A percentile compares a stretch with the other conserved stretches of the same genome.
These are phyloP conservation scores for Otocyon megalotis DNA, from an alignment of 2,113 vertebrate species.

Conservation along the genomic window DNA sequence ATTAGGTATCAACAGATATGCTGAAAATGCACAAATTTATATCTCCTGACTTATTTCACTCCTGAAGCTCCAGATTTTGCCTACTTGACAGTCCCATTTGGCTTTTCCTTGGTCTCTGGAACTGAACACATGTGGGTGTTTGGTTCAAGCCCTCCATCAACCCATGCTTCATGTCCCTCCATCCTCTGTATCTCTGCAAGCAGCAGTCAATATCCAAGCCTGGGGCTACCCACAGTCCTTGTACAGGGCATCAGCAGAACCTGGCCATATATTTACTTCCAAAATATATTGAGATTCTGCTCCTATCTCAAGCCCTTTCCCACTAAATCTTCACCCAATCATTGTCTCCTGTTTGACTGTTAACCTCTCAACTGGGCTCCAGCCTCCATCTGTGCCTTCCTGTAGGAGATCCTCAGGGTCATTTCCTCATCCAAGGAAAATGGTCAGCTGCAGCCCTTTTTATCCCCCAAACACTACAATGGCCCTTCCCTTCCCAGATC, in stretches of 20 bases:
- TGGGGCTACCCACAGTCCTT: accelerated
- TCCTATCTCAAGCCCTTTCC: accelerated
- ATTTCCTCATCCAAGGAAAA: neutral
- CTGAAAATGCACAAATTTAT: neutral
- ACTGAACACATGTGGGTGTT: neutral
- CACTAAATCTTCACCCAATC: neutral
- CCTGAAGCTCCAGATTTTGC: neutral
- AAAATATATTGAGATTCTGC: neutral
- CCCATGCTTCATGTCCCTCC: neutral
- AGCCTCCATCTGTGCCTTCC: neutral
- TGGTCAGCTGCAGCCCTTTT: neutral
- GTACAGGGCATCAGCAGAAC: accelerated
- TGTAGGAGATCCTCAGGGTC: too few relatives aligned
- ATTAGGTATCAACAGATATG: neutral
- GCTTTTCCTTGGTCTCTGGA: neutral
- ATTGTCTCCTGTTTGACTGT: neutral
- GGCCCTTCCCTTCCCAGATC: neutral
- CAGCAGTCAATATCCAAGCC: too few relatives aligned
- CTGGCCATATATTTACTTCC: neutral
- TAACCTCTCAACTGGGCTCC: accelerated
- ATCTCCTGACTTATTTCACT: neutral
- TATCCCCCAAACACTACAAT: accelerated
- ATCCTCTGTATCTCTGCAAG: neutral
- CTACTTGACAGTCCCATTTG: too few relatives aligned
- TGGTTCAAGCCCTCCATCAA: accelerated